Evolutionary conservation across 2,888 invertebrate species (phyloP), one percentile per base, ranked within the genome.

Genomic region (Rhimphoctona megacephalus): DNA sequence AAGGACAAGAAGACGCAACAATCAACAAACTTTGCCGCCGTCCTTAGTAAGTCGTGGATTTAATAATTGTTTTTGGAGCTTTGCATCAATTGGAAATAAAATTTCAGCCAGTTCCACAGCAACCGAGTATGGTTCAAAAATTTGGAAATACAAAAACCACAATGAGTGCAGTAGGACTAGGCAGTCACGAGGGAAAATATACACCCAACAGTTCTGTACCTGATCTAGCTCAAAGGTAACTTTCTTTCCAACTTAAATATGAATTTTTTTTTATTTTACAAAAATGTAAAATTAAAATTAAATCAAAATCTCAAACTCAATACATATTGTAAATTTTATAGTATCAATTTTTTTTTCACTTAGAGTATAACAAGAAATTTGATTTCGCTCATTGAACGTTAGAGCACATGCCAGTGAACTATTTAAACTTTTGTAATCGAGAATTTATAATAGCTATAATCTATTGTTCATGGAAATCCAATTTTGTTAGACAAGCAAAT

Each of bases 161-260:
- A 49, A 95, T 95, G 86, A 96, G 96, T 90, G 95, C 96, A 43
- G 95, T 96, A 5, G 97, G 97, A 39, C 95, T 97, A 92, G 96
- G 97, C 87, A 97, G 97, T 74, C 97, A 97, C 93, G 97, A 97
- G 92, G 97, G 97, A 88, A 97, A 97, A 94, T 97, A 97, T 93
- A 97, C 97, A 57, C 97, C 97, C 2, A 97, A 96, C 92, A 95
- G 95, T 89, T 96, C 96, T n/a, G 96, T 96, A 85, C 96, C 96
- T 73, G 95, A 96, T 91, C 93, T 96, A 88, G 95, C 96, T 17
- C 95, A 95, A 88, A 95, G 95, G 95, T 95, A 92, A 81, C 46
- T 5, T 57, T 14, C 0, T 25, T 57, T 25, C 8, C 22, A 17
- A 17, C 17, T 46, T 46, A 17, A 46, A 46, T 46, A 17, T 17